A percentile compares a stretch with the other conserved stretches of the same genome.
Evolutionary conservation across 2,888 invertebrate genomes (phyloP).

Genomic region (Formica aserva): DNA sequence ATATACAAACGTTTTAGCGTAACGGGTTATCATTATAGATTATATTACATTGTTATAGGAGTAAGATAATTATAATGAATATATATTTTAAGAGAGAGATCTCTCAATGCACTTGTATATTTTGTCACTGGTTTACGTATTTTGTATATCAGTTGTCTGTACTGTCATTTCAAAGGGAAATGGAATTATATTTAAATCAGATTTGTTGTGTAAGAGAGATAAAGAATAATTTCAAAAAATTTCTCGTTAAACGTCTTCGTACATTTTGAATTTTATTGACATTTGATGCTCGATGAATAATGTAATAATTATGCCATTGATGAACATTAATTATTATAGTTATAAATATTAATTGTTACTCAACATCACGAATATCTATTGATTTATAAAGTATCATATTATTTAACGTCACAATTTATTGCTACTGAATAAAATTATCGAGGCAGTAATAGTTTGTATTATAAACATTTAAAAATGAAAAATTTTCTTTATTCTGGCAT

Average conservation of each 20-base stretch:
- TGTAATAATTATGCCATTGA: constrained; percentile 29
- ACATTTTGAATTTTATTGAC: constrained; percentile 27
- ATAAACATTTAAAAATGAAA: constrained; percentile 16
- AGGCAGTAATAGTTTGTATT: not conserved
- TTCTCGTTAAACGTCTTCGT: not conserved
- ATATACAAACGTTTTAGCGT: not conserved
- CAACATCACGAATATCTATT: not conserved
- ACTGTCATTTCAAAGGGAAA: constrained; percentile 6
- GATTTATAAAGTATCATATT: constrained; percentile 12
- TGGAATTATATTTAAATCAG: not conserved
- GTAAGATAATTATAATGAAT: not conserved
- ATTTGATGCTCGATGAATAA: constrained; percentile 27
- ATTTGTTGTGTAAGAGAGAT: not conserved
- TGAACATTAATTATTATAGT: constrained; percentile 41
- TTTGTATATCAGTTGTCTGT: not conserved
- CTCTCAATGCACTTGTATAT: not conserved
- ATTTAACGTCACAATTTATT: not conserved
- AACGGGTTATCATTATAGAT: not conserved
- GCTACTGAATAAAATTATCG: not conserved
- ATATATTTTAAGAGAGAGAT: not conserved
- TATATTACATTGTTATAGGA: not conserved
- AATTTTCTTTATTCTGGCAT: not conserved
- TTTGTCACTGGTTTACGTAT: not conserved
- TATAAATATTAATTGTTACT: constrained; percentile 23
- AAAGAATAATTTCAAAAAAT: constrained; percentile 1